A percentile compares a stretch with the other conserved stretches of the same genome.
Conservation (phyloP, 2,113 vertebrate genomes). For the Ammodramus savannarum region DNA sequence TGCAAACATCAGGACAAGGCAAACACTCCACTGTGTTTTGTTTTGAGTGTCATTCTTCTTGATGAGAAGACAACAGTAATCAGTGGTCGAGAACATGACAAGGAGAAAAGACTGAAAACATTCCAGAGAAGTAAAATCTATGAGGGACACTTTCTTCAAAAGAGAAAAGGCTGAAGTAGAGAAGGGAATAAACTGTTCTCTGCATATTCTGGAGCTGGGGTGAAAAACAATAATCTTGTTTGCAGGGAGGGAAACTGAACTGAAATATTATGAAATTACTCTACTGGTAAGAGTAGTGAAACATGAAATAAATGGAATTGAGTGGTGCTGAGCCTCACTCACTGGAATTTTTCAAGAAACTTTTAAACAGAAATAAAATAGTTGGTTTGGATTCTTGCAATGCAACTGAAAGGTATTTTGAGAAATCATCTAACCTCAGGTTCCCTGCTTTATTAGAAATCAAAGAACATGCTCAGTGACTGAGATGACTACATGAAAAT, state of each 20-base stretch:
- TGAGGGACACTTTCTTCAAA: background rate
- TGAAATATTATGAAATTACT: background rate
- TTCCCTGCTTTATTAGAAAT: background rate
- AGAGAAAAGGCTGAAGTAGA: background rate
- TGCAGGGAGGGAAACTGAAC: background rate
- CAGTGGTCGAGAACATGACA: background rate
- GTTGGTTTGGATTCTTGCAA: background rate
- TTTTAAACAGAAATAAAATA: background rate
- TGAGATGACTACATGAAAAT: background rate
- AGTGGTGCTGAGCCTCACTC: background rate
- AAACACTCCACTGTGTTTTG: background rate
- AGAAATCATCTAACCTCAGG: background rate
- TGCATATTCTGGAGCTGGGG: fast-evolving
- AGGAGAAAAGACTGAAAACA: background rate
- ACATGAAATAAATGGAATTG: background rate
- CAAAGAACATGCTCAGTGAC: background rate
- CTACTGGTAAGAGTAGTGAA: background rate
- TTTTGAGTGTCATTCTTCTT: background rate
- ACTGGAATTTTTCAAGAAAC: background rate
- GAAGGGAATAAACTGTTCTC: background rate
- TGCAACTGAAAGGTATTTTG: background rate
- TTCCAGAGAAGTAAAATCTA: background rate
- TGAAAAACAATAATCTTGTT: background rate
- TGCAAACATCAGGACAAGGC: background rate
- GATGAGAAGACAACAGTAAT: background rate